Base-by-base conservation (phyloP, 2,797 vertebrate genomes). In the Gouania willdenowi region DNA sequence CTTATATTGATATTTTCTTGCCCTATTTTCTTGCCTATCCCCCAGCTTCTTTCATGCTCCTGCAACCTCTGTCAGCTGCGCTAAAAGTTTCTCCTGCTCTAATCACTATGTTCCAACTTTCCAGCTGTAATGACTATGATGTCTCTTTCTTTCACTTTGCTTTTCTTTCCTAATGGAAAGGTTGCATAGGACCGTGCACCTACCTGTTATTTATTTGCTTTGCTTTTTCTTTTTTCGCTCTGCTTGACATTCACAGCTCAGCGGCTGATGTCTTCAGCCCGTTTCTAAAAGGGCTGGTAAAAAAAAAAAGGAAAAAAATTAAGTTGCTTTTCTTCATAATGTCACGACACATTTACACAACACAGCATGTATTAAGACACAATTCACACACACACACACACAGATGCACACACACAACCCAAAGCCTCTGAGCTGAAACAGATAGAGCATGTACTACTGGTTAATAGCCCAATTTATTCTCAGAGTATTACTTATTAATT, bases 401-500 rank as follows among this genome's bases (percentile, higher is more conserved):
- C 8, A 32, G 31, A n/a, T 41, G 36, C 45, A 46, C 27, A 34
- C 51, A 43, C 47, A 45, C 38, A 23, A 20, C 18, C 41, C 21
- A 2, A 48, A 12, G 8, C 46, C 56, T 35, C 47, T 14, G 60
- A 61, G 63, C 60, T 32, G 42, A 71, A 34, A 54, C 55, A 66
- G 46, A 61, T 57, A 57, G 26, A 55, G 66, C 75, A 46, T 76
- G 75, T 75, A 70, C 50, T 54, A 57, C 54, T 47, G 41, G 60
- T 72, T 83, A 80, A 77, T 70, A 71, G 75, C 42, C 34, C 72
- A 86, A 84, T 88, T 72, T 82, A 85, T 81, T 75, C 75, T 7
- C 36, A 47, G 81, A 86, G 84, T 86, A 85, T 86, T 68, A 89
- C 83, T 84, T 87, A 85, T 87, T 87, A 56, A 87, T 89, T 85